Evolutionary conservation across 2,797 vertebrate genomes (phyloP).

Genomic region (Hipposideros larvatus): DNA sequence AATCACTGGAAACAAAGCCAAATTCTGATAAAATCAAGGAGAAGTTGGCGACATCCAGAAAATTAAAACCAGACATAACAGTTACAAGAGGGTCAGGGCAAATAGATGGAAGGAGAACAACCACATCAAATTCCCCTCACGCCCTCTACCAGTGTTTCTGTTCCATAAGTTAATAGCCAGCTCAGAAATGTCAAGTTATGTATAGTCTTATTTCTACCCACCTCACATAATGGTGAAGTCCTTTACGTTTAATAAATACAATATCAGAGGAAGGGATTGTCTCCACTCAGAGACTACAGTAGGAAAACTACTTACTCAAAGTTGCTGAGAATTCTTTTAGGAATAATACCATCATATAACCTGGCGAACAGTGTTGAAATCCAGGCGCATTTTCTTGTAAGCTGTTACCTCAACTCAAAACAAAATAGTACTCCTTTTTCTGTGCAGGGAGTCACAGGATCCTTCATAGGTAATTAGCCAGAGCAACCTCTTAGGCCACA

Average conservation of each 20-base stretch:
- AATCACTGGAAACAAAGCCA: constrained; percentile 63
- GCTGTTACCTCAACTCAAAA: constrained; percentile 15
- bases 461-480: neutral
- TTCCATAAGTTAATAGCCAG: neutral
- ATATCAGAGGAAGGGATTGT: neutral
- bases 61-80: neutral
- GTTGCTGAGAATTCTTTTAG: neutral
- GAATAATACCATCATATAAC: neutral
- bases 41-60: neutral
- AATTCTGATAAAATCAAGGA: constrained; percentile 64
- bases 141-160: neutral
- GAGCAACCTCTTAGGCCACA: neutral
- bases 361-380: neutral
- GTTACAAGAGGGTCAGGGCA: neutral
- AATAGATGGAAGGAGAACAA: neutral
- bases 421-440: neutral
- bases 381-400: neutral
- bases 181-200: neutral
- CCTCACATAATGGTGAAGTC: neutral
- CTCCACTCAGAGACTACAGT: neutral
- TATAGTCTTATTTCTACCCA: neutral
- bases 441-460: neutral
- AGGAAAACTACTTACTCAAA: neutral
- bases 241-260: constrained; percentile 40
- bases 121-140: neutral